Evolutionary conservation across 2,113 vertebrate genomes (phyloP), one percentile per base, ranked within the genome.

Genomic region (Ciconia boyciana): DNA sequence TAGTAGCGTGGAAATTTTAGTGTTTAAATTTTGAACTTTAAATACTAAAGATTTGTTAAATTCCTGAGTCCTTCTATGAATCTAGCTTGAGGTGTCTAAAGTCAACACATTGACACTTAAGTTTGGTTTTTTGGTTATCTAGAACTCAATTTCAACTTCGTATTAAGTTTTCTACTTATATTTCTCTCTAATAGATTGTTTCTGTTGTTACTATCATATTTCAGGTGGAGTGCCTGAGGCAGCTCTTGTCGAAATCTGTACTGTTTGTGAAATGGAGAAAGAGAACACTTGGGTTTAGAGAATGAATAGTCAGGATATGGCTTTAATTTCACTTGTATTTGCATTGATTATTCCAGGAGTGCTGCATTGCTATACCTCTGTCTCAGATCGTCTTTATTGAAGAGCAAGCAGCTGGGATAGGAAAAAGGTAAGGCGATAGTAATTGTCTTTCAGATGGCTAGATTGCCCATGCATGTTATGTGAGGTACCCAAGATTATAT

Each of bases 351-450:
- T 82, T 97, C 22, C 74, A 99, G 99, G 99, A 99, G 57, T 99
- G 99, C 97, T 99, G 99, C 96, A 98, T 99, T 89, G 98, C 98
- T 82, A 80, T 99, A 88, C 99, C 99, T 31, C 97, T 99, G 89
- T 99, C 99, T 86, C 99, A 99, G 82, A 98, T 99, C 3, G 95
- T 99, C 78, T 99, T 99, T 94, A 99, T 99, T 94, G 99, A 99
- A 96, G 99, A 99, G 87, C 99, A 99, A 93, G 98, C 99, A 69
- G 99, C 98, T 71, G 99, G 99, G 55, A 99, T 99, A 97, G 99
- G 99, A 92, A 99, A 99, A 97, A 99, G 99, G 99, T 99, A 93
- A 94, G 83, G 28, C 72, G 39, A 43, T 75, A 2, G 51, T 29
- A 62, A 16, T 32, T 41, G 9, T 60, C 74, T 86, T 83, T 84